Evolutionary conservation across 1,140 invertebrate genomes (phyloP).

Genomic region (Trichogramma pretiosum): DNA sequence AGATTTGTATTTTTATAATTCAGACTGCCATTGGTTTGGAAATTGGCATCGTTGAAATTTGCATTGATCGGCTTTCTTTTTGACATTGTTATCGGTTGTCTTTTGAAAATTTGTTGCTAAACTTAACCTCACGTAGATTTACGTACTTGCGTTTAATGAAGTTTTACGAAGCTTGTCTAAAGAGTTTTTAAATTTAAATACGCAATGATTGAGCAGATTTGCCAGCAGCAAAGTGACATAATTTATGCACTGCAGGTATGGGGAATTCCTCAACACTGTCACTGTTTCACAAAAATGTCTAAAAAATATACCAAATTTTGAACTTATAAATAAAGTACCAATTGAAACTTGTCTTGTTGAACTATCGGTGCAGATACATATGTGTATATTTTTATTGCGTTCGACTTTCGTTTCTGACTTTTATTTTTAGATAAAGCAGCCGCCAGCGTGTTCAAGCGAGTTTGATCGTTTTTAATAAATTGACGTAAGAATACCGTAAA

Average conservation of each 20-base stretch:
- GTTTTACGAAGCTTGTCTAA: not conserved
- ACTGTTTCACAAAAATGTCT: too few species aligned
- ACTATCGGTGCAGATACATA: too few species aligned
- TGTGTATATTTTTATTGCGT: too few species aligned
- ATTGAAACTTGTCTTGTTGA: too few species aligned
- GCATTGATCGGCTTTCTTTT: conserved; percentile 6
- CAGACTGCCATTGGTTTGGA: conserved; percentile 1
- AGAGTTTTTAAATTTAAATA: not conserved
- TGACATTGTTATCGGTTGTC: conserved; percentile 9
- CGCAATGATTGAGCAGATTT: not conserved
- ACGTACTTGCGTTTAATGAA: not conserved
- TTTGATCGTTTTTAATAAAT: too few species aligned
- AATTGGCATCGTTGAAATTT: not conserved
- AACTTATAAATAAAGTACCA: too few species aligned
- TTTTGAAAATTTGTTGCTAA: not conserved
- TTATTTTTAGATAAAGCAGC: too few species aligned
- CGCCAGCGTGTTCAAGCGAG: too few species aligned
- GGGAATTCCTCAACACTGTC: too few species aligned
- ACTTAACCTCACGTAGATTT: conserved; percentile 4
- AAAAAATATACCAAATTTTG: too few species aligned
- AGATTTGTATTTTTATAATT: conserved; percentile 8
- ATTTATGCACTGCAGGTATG: not conserved
- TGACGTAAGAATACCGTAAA: too few species aligned
- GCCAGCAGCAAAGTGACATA: not conserved
- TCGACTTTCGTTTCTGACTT: too few species aligned